A percentile compares a stretch with the other conserved stretches of the same genome.
Conservation (phyloP, 1,140 invertebrate species). For the Pseudomyrmex flavicornis region DNA sequence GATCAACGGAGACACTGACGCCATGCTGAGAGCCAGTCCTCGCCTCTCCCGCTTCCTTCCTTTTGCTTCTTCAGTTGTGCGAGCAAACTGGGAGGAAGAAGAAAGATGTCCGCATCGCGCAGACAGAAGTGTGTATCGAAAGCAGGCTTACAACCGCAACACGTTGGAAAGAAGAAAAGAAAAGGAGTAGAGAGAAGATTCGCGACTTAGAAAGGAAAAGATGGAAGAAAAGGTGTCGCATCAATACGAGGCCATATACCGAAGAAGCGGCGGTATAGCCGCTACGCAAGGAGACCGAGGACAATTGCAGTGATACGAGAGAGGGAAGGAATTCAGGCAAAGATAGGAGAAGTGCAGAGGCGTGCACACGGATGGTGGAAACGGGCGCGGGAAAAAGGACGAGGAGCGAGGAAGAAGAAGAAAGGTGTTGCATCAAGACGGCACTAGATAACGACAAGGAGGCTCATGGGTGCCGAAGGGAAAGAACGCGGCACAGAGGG, state of each 20-base stretch:
- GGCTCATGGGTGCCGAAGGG: constrained; percentile 32
- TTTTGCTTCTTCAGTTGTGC: constrained; percentile 5
- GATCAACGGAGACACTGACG: constrained; percentile 72
- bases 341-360: constrained; percentile 22
- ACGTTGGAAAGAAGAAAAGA: not conserved
- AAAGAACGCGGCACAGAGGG: not conserved
- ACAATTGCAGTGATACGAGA: constrained; percentile 64
- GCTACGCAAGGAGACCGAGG: constrained; percentile 55
- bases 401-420: constrained; percentile 32
- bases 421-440: constrained; percentile 49
- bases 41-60: constrained; percentile 15
- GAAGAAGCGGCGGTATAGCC: constrained; percentile 42
- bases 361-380: not conserved
- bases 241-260: constrained; percentile 50
- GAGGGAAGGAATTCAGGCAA: constrained; percentile 52
- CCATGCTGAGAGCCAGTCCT: constrained; percentile 62
- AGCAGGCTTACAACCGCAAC: not conserved
- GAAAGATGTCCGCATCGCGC: constrained; percentile 1
- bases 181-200: not conserved
- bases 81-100: constrained; percentile 34
- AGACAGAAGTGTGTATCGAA: constrained; percentile 15
- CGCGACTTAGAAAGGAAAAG: constrained; percentile 15
- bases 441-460: constrained; percentile 56
- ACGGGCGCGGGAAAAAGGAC: constrained; percentile 28
- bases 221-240: constrained; percentile 38